Evolutionary conservation across 2,888 invertebrate species (phyloP).

Genomic region (Protula sp.): DNA sequence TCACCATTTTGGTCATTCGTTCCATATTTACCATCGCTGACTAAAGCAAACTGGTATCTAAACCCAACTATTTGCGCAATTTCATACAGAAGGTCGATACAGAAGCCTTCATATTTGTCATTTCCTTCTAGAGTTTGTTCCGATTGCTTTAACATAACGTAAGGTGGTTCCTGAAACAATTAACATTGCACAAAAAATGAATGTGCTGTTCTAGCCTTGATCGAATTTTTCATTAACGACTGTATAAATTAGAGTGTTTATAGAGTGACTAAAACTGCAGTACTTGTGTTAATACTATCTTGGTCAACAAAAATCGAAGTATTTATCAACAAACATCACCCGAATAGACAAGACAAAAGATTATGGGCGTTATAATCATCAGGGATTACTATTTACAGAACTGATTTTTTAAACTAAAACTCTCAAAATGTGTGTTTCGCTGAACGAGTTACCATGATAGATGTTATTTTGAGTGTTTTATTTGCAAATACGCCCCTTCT

Average conservation of each 20-base stretch:
- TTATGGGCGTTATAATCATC: too few species aligned
- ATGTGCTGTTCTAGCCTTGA: not conserved
- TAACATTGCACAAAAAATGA: too few species aligned
- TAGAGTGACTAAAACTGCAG: too few species aligned
- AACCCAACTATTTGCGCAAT: constrained; percentile 74
- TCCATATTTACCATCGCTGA: constrained; percentile 49
- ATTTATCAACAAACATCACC: too few species aligned
- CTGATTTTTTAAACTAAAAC: too few species aligned
- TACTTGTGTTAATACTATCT: too few species aligned
- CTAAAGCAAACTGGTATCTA: constrained; percentile 61
- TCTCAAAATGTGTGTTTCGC: too few species aligned
- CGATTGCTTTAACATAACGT: constrained; percentile 57
- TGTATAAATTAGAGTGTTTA: too few species aligned
- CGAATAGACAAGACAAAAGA: too few species aligned
- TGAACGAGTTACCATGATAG: constrained; percentile 69
- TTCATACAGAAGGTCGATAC: constrained; percentile 79
- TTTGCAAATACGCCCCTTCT: constrained; percentile 23
- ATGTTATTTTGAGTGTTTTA: constrained; percentile 65
- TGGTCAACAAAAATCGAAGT: too few species aligned
- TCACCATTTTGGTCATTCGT: constrained; percentile 50
- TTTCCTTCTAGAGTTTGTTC: constrained; percentile 72
- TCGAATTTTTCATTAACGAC: too few species aligned
- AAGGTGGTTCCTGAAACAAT: constrained; percentile 50
- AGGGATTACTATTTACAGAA: too few species aligned
- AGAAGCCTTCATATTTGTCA: constrained; percentile 64